Evolutionary conservation across 23 tunicate species (phyloP).

Genomic region (Diplosoma virens): DNA sequence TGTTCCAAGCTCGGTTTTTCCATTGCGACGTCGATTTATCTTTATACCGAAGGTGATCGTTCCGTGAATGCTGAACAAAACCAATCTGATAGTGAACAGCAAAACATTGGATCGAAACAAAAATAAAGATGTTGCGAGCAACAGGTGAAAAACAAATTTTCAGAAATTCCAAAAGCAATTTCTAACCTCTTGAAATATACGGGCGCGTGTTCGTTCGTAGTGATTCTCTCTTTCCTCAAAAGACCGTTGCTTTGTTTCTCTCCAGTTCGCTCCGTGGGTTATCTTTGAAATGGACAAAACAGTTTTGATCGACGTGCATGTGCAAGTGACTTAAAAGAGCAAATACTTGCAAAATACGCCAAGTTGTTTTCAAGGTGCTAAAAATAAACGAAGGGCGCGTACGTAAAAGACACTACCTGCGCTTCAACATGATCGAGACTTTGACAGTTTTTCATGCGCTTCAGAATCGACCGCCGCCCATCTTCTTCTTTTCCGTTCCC

Average conservation of each 20-base stretch:
- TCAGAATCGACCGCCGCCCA: conserved; percentile 71
- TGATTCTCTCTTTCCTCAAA: conserved; percentile 68
- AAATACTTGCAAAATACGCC: no score
- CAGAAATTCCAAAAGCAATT: background rate
- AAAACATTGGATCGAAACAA: no score
- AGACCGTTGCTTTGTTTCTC: conserved; percentile 37
- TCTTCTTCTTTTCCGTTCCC: conserved; percentile 49
- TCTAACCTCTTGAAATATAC: conserved; percentile 49
- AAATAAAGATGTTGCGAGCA: no score
- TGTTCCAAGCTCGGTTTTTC: conserved; percentile 56
- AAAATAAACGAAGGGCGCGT: no score
- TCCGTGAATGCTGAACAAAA: no score
- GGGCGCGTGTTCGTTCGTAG: conserved; percentile 53
- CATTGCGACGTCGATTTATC: background rate
- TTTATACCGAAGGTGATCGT: no score
- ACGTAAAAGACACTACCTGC: background rate
- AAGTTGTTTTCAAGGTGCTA: no score
- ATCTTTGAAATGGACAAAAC: background rate
- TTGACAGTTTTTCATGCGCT: conserved; percentile 59
- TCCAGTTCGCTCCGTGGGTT: conserved; percentile 26
- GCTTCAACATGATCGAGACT: conserved; percentile 51
- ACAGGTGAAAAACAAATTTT: no score
- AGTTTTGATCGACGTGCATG: no score
- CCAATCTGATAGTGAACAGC: no score
- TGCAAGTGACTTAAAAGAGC: no score